phyloP scores from a whole-genome alignment of 2,797 vertebrate species.

The Potorous gilbertii region DNA sequence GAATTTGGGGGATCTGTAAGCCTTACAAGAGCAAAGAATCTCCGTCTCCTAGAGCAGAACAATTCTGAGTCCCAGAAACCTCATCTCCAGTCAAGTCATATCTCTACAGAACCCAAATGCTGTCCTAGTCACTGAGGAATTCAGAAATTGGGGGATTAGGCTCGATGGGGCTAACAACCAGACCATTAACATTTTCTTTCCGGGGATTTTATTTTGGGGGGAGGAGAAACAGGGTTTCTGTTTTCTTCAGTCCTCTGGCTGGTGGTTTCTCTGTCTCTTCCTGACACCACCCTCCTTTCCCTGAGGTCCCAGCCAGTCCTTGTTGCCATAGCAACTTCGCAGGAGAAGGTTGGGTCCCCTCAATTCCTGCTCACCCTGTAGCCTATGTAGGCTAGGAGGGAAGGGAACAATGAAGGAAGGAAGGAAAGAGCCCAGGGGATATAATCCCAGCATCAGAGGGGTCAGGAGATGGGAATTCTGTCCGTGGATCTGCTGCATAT shows the following conservation, averaged over 20 bases:
- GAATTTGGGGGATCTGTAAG: not conserved
- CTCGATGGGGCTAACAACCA: not conserved
- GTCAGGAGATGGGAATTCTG: too few relatives aligned
- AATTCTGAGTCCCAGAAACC: not conserved
- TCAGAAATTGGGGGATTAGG: not conserved
- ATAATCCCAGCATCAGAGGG: not conserved
- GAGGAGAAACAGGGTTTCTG: not conserved
- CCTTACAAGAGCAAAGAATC: not conserved
- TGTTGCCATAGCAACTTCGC: not conserved
- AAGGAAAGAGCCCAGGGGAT: not conserved
- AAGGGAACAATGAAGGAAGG: not conserved
- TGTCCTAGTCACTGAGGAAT: not conserved
- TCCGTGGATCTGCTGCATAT: not conserved
- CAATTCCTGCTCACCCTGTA: not conserved
- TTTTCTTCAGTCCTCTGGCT: not conserved
- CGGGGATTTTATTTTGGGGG: not conserved
- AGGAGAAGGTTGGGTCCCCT: not conserved
- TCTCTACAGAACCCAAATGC: not conserved
- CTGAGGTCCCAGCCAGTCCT: not conserved
- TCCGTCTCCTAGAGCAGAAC: not conserved
- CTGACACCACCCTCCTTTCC: not conserved
- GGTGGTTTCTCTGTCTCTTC: not conserved
- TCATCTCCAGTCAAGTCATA: not conserved
- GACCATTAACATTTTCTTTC: not conserved
- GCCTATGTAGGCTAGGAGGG: not conserved